A percentile compares a stretch with the other conserved stretches of the same genome.
These are phyloP conservation scores for Drosophila meridiana DNA, from an alignment of 2,888 invertebrate species.

Conservation along the genomic window DNA sequence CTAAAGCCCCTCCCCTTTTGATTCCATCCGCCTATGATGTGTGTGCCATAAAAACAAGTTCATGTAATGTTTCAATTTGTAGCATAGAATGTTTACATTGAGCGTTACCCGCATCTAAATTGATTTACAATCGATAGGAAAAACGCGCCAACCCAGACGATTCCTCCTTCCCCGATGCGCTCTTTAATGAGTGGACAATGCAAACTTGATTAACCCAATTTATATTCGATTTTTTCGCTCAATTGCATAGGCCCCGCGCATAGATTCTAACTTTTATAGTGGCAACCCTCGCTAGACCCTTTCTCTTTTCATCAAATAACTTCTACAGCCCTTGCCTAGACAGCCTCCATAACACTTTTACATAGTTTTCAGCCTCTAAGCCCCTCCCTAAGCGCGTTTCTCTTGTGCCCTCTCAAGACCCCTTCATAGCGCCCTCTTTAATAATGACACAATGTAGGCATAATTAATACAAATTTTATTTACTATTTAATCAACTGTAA, in stretches of 20 bases:
- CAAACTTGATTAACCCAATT: conserved; percentile 32
- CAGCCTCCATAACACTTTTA: neutral
- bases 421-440: neutral
- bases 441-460: neutral
- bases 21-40: conserved; percentile 1
- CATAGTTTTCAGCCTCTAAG: neutral
- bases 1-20: conserved; percentile 6
- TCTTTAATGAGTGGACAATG: conserved; percentile 18
- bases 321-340: too few species aligned
- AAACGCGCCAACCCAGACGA: neutral
- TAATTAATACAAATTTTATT: neutral
- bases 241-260: neutral
- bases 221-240: neutral
- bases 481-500: neutral
- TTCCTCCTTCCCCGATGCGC: neutral
- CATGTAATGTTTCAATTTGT: conserved; percentile 72
- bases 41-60: conserved; percentile 40
- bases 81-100: conserved; percentile 27
- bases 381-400: too few species aligned
- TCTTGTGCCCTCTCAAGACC: too few species aligned
- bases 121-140: conserved; percentile 49
- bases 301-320: neutral
- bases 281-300: neutral
- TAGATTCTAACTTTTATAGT: neutral
- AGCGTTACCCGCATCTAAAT: conserved; percentile 42